Base-by-base conservation (phyloP, 2,797 vertebrate genomes). In the Clarias fuscus region DNA sequence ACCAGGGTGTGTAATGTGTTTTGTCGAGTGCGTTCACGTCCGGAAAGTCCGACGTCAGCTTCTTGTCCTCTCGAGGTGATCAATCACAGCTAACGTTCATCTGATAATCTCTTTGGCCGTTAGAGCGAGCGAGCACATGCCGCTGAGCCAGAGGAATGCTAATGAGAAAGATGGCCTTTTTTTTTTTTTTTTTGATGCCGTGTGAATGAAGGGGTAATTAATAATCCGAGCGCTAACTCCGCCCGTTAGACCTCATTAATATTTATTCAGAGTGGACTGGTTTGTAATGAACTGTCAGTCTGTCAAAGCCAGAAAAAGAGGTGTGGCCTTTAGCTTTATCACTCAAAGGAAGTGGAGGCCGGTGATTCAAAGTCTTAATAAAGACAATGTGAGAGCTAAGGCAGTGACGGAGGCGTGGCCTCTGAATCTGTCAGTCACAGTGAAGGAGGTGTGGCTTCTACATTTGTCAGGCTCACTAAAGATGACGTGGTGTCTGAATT, bases 51-150 rank as follows among this genome's bases (percentile, higher is more conserved):
- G 7, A 48, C 22, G 71, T 73, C 71, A 73, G 71, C 40, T 2
- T 14, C 22, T n/a, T 5, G 71, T 48, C 71, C 71, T n/a, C 71
- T 73, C 71, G 24, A 10, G 71, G 40, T 73, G 71, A 73, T 73
- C 37, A 13, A 73, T 73, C 70, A 72, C 37, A 40, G 37, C 37
- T 40, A 43, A 37, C 37, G 22, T 48, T 22, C 40, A 14, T 24
- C 72, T 75, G 72, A 75, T 75, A 56, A 75, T 75, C 72, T 75
- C 72, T 48, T 48, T 56, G 72, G 24, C 48, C 17, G 10, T 75
- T 53, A 56, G n/a, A 27, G 72, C 7, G n/a, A 27, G 72, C 7
- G 72, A 53, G 71, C 71, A 7, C 71, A 48, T 22, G 11, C 4
- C 13, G 40, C 40, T 15, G 71, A 73, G 72, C 43, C n/a, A n/a